Evolutionary conservation across 2,888 invertebrate genomes (phyloP), one percentile per base, ranked within the genome.

Genomic region (Pollenia labialis): DNA sequence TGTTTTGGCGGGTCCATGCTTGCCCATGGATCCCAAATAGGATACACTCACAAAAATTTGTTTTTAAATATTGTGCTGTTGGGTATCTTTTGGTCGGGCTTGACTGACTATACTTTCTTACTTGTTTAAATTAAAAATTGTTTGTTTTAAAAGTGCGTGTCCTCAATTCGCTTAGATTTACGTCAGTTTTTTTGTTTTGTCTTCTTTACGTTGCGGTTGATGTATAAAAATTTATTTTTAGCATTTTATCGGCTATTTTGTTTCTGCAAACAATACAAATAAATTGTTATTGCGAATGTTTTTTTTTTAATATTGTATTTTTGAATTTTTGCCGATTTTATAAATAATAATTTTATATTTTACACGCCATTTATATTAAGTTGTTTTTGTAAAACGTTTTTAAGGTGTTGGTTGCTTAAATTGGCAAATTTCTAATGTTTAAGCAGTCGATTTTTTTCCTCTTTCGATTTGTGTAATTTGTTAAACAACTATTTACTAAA

Each of bases 141-240:
- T 42, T 64, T 66, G 48, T 18, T 52, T 81, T 32, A 76, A 77
- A 85, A 85, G 85, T 85, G 85, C 85, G 85, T 85, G 85, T 81
- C 81, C 76, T 66, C 81, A 85, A 81, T 85, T 50, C 23, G 12
- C 44, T 72, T 7, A 18, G 40, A 50, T 11, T 68, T 50, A 16
- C 10, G 44, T 77, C n/a, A 60, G n/a, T 52, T 58, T 40, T 12
- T 50, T 58, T 58, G n/a, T 48, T 11, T 58, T 58, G 46, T 79
- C 52, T 68, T 66, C 23, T 50, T n/a, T 74, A 48, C 48, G 48
- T 42, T 68, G 56, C 42, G 66, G 23, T 18, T 58, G 1, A 62
- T 46, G 50, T 32, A 79, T 52, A 62, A 52, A 72, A 42, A 4
- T 50, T 44, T 71, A 71, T 71, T 80, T 71, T 81, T 72, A 80